Evolutionary conservation across 2,113 vertebrate genomes (phyloP).

Genomic region (Castor canadensis): DNA sequence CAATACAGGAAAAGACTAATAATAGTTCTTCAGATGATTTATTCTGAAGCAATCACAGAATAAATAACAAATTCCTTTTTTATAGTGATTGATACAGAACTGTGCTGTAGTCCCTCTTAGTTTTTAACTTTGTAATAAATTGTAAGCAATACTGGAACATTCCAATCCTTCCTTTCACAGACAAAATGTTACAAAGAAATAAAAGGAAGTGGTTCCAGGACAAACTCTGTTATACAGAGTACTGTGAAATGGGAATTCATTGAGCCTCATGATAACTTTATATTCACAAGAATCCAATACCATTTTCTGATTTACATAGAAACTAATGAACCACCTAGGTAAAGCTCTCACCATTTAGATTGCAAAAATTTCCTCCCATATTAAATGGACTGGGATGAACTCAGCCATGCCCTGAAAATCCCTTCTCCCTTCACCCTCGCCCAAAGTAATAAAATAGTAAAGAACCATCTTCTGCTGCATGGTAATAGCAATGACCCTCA

Average conservation of each 20-base stretch:
- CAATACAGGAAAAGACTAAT: constrained; percentile 8
- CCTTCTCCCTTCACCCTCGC: not conserved
- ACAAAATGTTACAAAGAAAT: not conserved
- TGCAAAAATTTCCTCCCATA: not conserved
- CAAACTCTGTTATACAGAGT: not conserved
- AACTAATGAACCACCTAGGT: not conserved
- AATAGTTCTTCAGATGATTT: constrained; percentile 45
- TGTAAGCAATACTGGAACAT: not conserved
- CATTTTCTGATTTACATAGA: not conserved
- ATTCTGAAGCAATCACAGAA: no score
- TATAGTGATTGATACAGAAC: not conserved
- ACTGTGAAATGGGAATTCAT: not conserved
- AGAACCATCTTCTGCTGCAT: not conserved
- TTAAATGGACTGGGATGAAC: not conserved
- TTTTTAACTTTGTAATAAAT: constrained; percentile 26
- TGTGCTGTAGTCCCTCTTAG: not conserved
- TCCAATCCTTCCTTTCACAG: not conserved
- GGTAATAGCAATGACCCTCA: not conserved
- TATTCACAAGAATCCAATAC: not conserved
- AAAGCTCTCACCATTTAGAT: not conserved
- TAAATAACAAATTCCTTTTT: constrained; percentile 25
- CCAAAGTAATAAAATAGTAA: not conserved
- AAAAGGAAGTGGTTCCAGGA: not conserved
- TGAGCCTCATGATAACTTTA: not conserved
- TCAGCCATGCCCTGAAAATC: not conserved